Evolutionary conservation across 2,797 vertebrate species (phyloP), one percentile per base, ranked within the genome.

Genomic region (Channa striata): DNA sequence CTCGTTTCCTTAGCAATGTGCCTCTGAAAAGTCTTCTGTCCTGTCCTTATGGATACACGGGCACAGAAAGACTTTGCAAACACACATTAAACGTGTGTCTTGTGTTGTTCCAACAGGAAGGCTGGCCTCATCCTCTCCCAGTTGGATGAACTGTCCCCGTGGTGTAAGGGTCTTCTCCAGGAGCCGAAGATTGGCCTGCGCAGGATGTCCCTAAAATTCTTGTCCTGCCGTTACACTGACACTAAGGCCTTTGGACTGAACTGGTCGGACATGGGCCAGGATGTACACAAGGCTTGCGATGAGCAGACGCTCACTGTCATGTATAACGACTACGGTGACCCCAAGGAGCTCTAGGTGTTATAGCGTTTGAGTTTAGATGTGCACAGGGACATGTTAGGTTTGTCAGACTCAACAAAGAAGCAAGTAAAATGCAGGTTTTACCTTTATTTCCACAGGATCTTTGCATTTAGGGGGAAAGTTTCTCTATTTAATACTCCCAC

Each of bases 241-340:
- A 97, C 97, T 89, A 98, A 97, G 85, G 95, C 95, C 51, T 96
- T 97, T 0, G 96, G 96, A 63, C 93, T 98, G 5, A 96, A 96
- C 92, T 99, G 98, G 98, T 93, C 94, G 0, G 94, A 96, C 86
- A 95, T 98, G 82, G 95, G 95, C 76, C 96, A 94, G 60, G 97
- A 98, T 74, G 94, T 99, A 39, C 95, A 96, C 88, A 99, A 98
- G 91, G 97, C 97, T 0, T 99, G 97, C 1, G 97, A 99, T 46
- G 96, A 98, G 85, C 98, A 99, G 93, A 94, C 92, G 2, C 94
- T 99, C 68, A 94, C 94, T 0, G 94, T 99, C 80, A 95, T 98
- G 83, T 98, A 99, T 87, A 99, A 99, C 13, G 97, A 99, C 90
- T 99, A 99, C 19, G 97, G 97, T 33, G 97, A 98, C 89, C 93